Evolutionary conservation across 2,797 vertebrate genomes (phyloP), one percentile per base, ranked within the genome.

Genomic region (Halcyon smyrnensis): DNA sequence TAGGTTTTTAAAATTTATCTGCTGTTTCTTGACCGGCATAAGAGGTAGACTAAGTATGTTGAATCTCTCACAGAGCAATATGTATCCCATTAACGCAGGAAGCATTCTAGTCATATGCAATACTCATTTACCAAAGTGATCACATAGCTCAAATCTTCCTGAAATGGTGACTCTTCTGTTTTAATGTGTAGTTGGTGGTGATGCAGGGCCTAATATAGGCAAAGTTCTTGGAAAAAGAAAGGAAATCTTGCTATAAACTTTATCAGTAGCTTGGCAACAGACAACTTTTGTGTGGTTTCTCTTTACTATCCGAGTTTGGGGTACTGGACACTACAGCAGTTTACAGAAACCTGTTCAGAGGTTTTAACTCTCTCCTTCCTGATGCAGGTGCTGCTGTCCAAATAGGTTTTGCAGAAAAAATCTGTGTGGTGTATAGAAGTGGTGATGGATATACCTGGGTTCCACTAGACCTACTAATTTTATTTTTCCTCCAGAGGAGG

Each of bases 321-420:
- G 24, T 39, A 46, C 50, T 77, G 43, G 51, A 70, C 11, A 63
- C 8, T 4, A 18, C 0, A 0, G 7, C 1, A 4, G 1, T 0
- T 70, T 54, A 56, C 6, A 68, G 64, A 64, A 77, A 67, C 19
- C 20, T 19, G 13, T 11, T 60, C 21, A 68, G 51, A 15, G 54
- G 81, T 17, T 74, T 77, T 54, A 74, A 34, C 4, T 64, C 20
- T 12, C 68, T 81, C 78, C 32, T 82, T 69, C 15, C 24, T 2
- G 1, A 23, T 32, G 50, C 7, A 53, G 54, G 14, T 73, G 43
- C 46, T 82, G 67, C 46, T 92, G 27, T 43, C 51, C 6, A 34
- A 63, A 63, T 41, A 62, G 24, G 8, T 63, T 75, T 50, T 36
- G 30, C 30, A 15, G 20, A 54, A 67, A 50, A 46, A 27, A 71